These are phyloP conservation scores for Smittia aterrima DNA, from an alignment of 2,888 invertebrate species.

Conservation along the genomic window DNA sequence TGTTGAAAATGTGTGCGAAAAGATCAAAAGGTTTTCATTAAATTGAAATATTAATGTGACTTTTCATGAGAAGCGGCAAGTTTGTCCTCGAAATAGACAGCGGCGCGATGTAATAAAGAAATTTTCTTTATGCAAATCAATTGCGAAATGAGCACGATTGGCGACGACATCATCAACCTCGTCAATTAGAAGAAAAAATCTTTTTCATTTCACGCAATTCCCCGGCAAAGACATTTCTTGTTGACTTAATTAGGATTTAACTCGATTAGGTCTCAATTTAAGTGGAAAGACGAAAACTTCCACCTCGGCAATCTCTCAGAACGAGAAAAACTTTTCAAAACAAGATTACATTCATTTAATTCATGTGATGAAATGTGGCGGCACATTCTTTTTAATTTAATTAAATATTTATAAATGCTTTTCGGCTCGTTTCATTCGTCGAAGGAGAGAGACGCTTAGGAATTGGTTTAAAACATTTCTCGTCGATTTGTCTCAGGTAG, in stretches of 20 bases:
- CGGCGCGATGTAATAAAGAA: constrained; percentile 6
- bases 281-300: not conserved
- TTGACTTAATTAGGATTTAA: constrained; percentile 8
- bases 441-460: not conserved
- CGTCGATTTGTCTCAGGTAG: not conserved
- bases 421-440: not conserved
- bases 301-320: not conserved
- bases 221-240: not conserved
- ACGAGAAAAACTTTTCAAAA: not conserved
- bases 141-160: not conserved
- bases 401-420: constrained; percentile 25
- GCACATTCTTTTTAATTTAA: constrained; percentile 24
- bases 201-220: not conserved
- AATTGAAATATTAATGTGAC: constrained; percentile 18
- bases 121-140: not conserved
- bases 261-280: constrained; percentile 11
- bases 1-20: not conserved
- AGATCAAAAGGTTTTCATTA: constrained; percentile 14
- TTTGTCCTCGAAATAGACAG: constrained; percentile 9
- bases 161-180: not conserved
- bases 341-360: constrained; percentile 23
- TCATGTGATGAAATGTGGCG: constrained; percentile 14
- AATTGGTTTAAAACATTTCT: not conserved
- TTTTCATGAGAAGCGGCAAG: not conserved
- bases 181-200: not conserved